Evolutionary conservation across 2,113 vertebrate genomes (phyloP).

Genomic region (Serinus canaria): DNA sequence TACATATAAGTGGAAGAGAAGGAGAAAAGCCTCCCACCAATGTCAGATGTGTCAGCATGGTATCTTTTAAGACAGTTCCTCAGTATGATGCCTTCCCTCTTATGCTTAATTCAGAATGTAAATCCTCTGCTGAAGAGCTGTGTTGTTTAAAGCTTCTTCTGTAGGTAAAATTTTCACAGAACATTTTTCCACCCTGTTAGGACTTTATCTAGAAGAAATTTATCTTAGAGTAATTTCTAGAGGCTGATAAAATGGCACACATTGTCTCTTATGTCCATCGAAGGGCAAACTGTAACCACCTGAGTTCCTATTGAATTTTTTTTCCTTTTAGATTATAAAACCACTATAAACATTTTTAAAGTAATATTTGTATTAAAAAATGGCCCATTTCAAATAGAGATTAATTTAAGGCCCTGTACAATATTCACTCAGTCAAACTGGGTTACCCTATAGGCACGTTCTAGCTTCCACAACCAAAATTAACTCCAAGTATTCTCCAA

Average conservation of each 20-base stretch:
- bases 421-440: neutral
- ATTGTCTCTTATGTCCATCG: neutral
- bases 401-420: neutral
- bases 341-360: neutral
- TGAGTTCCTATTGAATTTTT: neutral
- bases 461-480: neutral
- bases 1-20: neutral
- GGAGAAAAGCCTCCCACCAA: neutral
- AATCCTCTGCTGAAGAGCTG: neutral
- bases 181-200: neutral
- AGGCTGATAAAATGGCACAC: neutral
- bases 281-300: neutral
- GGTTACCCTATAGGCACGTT: neutral
- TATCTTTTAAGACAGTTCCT: neutral
- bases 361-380: neutral
- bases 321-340: neutral
- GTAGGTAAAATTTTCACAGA: neutral
- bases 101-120: neutral
- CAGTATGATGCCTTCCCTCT: neutral
- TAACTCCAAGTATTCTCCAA: neutral
- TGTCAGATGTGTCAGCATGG: neutral
- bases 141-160: neutral
- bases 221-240: neutral
- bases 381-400: neutral
- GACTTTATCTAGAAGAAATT: neutral